phyloP scores from a whole-genome alignment of 2,113 vertebrate species.

The Tauraco erythrolophus region DNA sequence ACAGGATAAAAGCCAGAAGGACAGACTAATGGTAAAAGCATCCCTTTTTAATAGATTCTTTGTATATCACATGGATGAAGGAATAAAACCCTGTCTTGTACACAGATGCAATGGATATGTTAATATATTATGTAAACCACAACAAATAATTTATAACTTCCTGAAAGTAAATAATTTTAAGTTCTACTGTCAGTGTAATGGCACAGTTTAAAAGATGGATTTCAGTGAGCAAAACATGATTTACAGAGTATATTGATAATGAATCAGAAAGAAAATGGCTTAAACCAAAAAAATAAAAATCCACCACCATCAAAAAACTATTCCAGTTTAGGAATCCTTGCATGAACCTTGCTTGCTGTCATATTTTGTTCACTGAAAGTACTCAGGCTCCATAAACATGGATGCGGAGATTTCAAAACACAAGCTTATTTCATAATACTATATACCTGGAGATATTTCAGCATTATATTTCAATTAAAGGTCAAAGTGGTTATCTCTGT shows the following conservation, averaged over 20 bases:
- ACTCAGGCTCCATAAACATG: neutral
- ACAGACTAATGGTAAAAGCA: neutral
- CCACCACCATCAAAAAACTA: neutral
- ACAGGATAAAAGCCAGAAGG: neutral
- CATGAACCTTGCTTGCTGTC: neutral
- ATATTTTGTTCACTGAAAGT: neutral
- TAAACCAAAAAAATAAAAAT: neutral
- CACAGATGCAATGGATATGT: neutral
- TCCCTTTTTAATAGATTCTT: neutral
- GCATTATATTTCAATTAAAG: neutral
- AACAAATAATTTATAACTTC: slow-evolving; percentile 49
- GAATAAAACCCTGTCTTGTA: neutral
- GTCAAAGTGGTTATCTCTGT: neutral
- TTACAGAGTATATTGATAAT: neutral
- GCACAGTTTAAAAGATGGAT: neutral
- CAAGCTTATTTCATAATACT: neutral
- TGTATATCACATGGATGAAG: neutral
- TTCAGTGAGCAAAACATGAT: neutral
- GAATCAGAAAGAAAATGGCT: neutral
- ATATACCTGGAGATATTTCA: neutral
- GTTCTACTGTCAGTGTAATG: neutral
- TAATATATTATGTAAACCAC: slow-evolving; percentile 22
- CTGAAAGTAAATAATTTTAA: neutral
- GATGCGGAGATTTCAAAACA: neutral
- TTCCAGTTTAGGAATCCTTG: neutral